Evolutionary conservation across 2,113 vertebrate species (phyloP).

Genomic region (Crotophaga sulcirostris): DNA sequence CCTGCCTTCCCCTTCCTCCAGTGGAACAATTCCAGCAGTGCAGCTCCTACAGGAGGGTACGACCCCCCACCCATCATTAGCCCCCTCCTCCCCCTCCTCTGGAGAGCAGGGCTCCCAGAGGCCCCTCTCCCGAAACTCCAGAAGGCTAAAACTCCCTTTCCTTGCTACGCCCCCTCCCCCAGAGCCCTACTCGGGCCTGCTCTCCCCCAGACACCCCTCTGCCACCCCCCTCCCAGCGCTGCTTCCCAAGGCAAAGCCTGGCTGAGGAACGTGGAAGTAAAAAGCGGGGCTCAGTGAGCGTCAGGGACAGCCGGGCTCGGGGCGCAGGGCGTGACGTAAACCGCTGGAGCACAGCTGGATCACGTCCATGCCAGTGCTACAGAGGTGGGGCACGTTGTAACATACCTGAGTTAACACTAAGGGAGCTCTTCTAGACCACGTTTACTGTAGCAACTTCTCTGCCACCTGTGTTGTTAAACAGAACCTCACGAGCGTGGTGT

Average conservation of each 20-base stretch:
- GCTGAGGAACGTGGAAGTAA: neutral
- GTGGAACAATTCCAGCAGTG: neutral
- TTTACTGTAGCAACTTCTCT: neutral
- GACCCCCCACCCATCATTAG: neutral
- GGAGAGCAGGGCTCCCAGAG: neutral
- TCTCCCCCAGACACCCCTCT: neutral
- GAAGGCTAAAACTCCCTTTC: neutral
- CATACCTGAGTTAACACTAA: neutral
- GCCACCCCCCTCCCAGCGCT: neutral
- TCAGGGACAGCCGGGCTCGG: neutral
- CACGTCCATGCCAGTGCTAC: too few species aligned
- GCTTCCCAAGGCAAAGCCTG: neutral
- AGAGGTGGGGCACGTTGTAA: too few species aligned
- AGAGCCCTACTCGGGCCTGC: neutral
- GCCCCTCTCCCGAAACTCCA: too few species aligned
- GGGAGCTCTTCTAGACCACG: fast-evolving
- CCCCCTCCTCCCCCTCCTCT: neutral
- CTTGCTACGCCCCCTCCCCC: neutral
- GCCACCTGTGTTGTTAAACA: neutral
- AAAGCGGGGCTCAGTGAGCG: neutral
- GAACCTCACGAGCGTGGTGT: fast-evolving
- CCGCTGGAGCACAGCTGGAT: too few species aligned
- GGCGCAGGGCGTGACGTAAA: too few species aligned
- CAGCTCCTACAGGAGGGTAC: neutral
- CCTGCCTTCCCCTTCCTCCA: neutral